Evolutionary conservation across 2,888 invertebrate species (phyloP), one percentile per base, ranked within the genome.

Genomic region (Stenolophus ochropezus): DNA sequence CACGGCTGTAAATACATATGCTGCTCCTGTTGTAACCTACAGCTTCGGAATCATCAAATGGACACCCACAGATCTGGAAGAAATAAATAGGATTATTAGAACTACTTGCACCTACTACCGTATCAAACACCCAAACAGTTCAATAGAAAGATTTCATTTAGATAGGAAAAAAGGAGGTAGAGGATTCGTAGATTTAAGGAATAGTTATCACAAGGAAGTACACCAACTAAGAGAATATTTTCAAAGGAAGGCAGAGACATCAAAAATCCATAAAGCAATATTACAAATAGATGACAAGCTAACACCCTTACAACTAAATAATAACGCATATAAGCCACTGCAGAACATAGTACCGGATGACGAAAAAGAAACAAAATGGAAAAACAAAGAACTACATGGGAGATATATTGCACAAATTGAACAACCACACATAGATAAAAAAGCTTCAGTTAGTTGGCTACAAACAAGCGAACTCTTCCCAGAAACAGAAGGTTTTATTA

Each of bases 381-480:
- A 23, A 27, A 25, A 25, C 65, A 20, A 79, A 79, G n/a, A 49
- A 27, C 51, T 79, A n/a, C 79, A 79, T 23, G 69, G 65, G 6
- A 79, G 18, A 49, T 79, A 79, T 33, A 51, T 65, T 16, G 65
- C 65, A 5, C 11, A 23, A 6, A 42, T 79, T 20, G 23, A 23
- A 1, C 21, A 21, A 21, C 21, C n/a, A n/a, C 21, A 42, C 16
- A 5, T 14, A 21, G 65, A 20, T 4, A 11, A 79, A 25, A 16
- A 2, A 27, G 65, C 79, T 2, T 69, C 69, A 4, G 16, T 25
- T 23, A 25, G 16, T 4, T 79, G 79, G 69, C 65, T 79, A 2
- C 20, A 21, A n/a, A 47, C 49, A 8, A 71, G 65, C 5, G 51
- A 16, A 14, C 20, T 69, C 11, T 27, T 27, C 5, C 27, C 27